Percentiles rank a stretch among this genome's conserved stretches.
Evolutionary conservation across 2,888 invertebrate species (phyloP).

Genomic region (Neoaliturus tenellus): DNA sequence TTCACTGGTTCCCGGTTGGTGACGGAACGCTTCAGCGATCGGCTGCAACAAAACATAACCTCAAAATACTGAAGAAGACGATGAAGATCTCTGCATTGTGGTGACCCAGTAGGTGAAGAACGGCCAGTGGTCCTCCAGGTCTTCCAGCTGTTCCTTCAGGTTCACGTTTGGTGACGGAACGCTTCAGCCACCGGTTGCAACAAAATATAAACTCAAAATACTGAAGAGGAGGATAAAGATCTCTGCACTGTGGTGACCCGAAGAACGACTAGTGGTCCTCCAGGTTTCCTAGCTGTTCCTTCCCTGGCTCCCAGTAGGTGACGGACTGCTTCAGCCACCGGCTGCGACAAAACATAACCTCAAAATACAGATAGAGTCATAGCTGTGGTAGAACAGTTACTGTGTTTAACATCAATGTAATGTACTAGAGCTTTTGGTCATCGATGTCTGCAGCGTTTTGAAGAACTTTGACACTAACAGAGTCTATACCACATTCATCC

Average conservation of each 20-base stretch:
- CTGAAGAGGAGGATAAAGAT: constrained; percentile 91
- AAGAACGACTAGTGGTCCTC: constrained; percentile 98
- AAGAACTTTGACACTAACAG: too few species aligned
- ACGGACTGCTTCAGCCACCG: constrained; percentile 83
- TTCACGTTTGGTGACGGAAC: constrained; percentile 81
- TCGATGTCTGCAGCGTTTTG: too few species aligned
- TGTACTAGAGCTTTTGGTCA: too few species aligned
- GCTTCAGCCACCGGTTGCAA: constrained; percentile 80
- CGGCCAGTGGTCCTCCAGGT: constrained; percentile 96
- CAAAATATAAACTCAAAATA: too few species aligned
- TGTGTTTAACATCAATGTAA: too few species aligned
- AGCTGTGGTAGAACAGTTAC: too few species aligned
- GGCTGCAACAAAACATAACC: constrained; percentile 75
- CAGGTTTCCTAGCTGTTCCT: constrained; percentile 90
- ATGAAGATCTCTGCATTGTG: constrained; percentile 95
- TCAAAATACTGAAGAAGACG: constrained; percentile 87
- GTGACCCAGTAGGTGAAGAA: constrained; percentile 99
- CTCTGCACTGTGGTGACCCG: constrained; percentile 98
- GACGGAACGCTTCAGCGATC: constrained; percentile 82
- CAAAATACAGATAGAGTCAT: too few species aligned
- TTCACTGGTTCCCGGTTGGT: constrained; percentile 80
- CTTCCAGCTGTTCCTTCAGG: constrained; percentile 88
- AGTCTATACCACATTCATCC: too few species aligned
- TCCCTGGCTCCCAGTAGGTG: constrained; percentile 80
- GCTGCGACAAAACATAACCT: constrained; percentile 74